phyloP scores from a whole-genome alignment of 2,888 invertebrate species.

The Villa cingulata region DNA sequence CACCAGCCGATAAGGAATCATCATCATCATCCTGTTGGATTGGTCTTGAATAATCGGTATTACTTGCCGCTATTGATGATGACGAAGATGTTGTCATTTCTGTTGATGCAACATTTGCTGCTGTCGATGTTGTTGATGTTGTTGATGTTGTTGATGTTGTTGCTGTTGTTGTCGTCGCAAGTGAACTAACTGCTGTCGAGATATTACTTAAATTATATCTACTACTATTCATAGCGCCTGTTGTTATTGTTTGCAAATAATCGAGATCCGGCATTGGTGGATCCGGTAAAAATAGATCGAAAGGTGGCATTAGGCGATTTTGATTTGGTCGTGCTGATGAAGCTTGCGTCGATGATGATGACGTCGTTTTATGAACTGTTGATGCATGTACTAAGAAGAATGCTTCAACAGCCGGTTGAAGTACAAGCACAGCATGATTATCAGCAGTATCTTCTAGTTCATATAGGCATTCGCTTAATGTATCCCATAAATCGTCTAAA shows the following conservation, averaged over 20 bases:
- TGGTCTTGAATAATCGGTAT: neutral
- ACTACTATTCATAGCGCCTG: neutral
- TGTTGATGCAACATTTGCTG: neutral
- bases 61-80: neutral
- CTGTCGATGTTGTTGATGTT: neutral
- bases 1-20: neutral
- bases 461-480: conserved; percentile 61
- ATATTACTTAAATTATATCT: neutral
- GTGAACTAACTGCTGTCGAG: neutral
- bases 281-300: neutral
- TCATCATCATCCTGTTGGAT: conserved; percentile 6
- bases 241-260: conserved; percentile 2
- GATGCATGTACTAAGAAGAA: conserved; percentile 81
- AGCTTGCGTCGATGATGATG: conserved; percentile 6
- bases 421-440: conserved; percentile 72
- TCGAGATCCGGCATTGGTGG: neutral
- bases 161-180: conserved; percentile 1
- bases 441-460: conserved; percentile 72
- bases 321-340: neutral
- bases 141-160: neutral
- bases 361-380: conserved; percentile 30
- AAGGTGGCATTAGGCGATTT: no score
- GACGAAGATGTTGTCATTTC: no score
- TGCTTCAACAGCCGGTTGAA: conserved; percentile 78
- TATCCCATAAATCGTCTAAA: conserved; percentile 62